Percentiles rank a stretch among this genome's conserved stretches.
Conservation (phyloP, 2,113 vertebrate species). For the Dasypus novemcinctus region DNA sequence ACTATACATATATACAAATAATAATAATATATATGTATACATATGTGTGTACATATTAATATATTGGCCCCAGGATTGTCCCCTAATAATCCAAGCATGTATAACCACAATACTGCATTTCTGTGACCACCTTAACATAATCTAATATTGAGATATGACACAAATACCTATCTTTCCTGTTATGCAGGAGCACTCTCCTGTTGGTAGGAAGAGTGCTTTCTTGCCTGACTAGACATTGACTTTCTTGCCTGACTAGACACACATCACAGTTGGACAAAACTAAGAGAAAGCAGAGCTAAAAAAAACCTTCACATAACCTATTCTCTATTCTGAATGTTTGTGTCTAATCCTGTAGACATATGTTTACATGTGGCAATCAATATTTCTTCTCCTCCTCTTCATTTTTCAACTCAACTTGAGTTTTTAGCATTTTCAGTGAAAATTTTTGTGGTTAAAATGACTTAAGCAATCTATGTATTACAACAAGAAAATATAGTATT, state of each 20-base stretch:
- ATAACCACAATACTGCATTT: neutral
- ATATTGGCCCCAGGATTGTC: too few species aligned
- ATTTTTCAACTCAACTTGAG: neutral
- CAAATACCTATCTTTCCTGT: neutral
- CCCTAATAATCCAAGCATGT: neutral
- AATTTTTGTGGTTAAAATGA: neutral
- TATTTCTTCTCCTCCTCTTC: neutral
- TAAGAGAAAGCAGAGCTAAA: neutral
- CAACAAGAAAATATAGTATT: neutral
- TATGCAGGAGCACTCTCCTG: neutral
- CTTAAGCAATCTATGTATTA: neutral
- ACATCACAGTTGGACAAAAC: neutral
- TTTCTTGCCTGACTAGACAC: neutral
- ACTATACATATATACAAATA: neutral
- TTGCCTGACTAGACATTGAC: neutral
- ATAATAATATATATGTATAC: neutral
- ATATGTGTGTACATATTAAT: too few species aligned
- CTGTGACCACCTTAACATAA: too few species aligned
- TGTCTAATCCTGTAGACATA: neutral
- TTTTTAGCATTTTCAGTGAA: neutral
- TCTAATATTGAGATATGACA: neutral
- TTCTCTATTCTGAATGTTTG: neutral
- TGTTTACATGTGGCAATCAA: too few species aligned
- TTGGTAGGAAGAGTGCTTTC: rapidly evolving
- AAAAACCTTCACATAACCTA: neutral